Evolutionary conservation across 2,113 vertebrate species (phyloP), one percentile per base, ranked within the genome.

Genomic region (Calidris pugnax): DNA sequence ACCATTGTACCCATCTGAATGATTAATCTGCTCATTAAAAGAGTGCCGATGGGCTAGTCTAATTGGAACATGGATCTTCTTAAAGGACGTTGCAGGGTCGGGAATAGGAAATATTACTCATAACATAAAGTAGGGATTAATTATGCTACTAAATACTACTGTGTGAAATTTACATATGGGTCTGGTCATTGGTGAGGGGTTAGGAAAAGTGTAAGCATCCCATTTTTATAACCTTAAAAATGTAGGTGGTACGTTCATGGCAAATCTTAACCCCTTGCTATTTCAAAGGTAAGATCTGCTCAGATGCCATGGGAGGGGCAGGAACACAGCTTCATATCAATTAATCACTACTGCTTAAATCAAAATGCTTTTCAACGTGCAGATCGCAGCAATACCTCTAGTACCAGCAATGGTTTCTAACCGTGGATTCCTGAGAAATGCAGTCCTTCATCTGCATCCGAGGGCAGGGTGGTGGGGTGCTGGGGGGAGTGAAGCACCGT

Each of bases 11-110:
- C 98, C 98, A 98, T 98, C 98, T 95, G 97, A 98, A 98, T 98
- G 98, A 99, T 99, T 98, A 98, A 99, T 99, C 98, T 98, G 98
- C 98, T 99, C 98, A 98, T 98, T 99, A 99, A 98, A 98, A 98
- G 98, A 98, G 97, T 98, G 98, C 98, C 98, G 97, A 98, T 98
- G 98, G 98, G 98, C 98, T 98, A 98, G 98, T 98, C 98, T 99
- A 99, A 99, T 99, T 98, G 98, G 98, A 98, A 98, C 98, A 98
- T 98, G 98, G 98, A 98, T 98, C 98, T 98, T 98, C 98, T 98
- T 98, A 98, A 98, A 98, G 98, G 98, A 98, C 98, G 97, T 98
- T 98, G 98, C 98, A 98, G 98, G 98, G 98, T 98, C 98, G 98
- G 98, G 98, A 98, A 98, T 98, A 98, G 98, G 98, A 98, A 98